These are phyloP conservation scores for Pampusana beccarii DNA, from an alignment of 2,113 vertebrate species.

Conservation along the genomic window DNA sequence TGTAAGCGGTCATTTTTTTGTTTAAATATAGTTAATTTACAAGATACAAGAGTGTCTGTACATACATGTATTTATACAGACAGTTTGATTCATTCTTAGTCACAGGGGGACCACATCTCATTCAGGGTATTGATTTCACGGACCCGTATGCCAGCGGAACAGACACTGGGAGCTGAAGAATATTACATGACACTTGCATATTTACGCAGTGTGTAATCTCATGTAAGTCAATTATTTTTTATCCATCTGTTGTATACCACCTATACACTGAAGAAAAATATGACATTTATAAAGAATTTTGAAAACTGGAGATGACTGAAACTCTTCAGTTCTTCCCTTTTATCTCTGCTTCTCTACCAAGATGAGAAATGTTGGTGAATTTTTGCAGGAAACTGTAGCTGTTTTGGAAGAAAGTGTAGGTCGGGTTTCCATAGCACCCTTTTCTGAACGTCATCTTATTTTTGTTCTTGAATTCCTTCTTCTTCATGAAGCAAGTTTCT, in stretches of 20 bases:
- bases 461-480: neutral
- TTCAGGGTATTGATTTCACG: neutral
- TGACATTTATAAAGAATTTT: neutral
- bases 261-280: neutral
- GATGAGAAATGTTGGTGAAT: neutral
- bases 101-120: neutral
- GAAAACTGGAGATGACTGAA: neutral
- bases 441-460: accelerated
- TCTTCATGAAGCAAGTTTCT: neutral
- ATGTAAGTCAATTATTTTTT: neutral
- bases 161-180: neutral
- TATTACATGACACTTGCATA: neutral
- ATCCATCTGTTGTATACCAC: neutral
- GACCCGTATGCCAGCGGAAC: neutral
- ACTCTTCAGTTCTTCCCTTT: neutral
- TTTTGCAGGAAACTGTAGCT: neutral
- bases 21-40: neutral
- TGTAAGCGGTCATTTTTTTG: neutral
- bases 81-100: neutral
- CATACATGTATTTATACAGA: neutral
- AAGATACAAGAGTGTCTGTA: neutral
- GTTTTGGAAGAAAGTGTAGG: neutral
- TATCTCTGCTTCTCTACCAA: neutral
- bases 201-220: neutral
- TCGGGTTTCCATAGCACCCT: neutral